Percentiles rank a stretch among this genome's conserved stretches.
Conservation (phyloP, 2,888 invertebrate species). For the Saturnia pavonia region DNA sequence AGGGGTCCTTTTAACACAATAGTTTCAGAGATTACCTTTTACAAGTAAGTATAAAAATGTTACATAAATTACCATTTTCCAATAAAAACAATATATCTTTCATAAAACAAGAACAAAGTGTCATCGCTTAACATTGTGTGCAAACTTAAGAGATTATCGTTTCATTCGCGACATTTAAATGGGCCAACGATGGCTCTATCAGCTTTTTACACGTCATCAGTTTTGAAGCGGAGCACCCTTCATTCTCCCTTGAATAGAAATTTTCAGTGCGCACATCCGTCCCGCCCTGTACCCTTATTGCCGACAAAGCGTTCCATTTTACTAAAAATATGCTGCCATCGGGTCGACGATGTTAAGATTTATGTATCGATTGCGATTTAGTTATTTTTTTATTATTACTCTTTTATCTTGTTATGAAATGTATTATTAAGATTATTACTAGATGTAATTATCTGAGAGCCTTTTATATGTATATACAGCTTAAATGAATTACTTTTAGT, state of each 20-base stretch:
- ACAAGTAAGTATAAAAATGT: not conserved
- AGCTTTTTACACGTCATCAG: conserved; percentile 74
- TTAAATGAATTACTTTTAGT: too few relatives aligned
- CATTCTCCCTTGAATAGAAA: conserved; percentile 63
- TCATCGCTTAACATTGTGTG: conserved; percentile 34
- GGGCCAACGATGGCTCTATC: conserved; percentile 70
- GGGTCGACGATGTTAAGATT: conserved; percentile 23
- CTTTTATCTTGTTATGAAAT: not conserved
- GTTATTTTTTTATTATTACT: not conserved
- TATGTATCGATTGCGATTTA: conserved; percentile 8
- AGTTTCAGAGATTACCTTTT: too few relatives aligned
- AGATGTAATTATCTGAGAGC: not conserved
- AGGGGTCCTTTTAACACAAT: too few relatives aligned
- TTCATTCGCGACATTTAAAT: conserved; percentile 67
- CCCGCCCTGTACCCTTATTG: conserved; percentile 42
- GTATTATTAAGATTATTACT: not conserved
- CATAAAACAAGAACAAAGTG: conserved; percentile 16
- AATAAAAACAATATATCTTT: conserved; percentile 2
- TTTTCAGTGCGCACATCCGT: conserved; percentile 54
- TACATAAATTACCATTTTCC: not conserved
- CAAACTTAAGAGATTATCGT: conserved; percentile 54
- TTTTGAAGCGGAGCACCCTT: conserved; percentile 64
- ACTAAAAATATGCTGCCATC: conserved; percentile 43
- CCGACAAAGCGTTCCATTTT: conserved; percentile 53
- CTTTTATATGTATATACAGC: too few relatives aligned